Base-by-base conservation (phyloP, 2,888 invertebrate species). In the Machimus rusticus region DNA sequence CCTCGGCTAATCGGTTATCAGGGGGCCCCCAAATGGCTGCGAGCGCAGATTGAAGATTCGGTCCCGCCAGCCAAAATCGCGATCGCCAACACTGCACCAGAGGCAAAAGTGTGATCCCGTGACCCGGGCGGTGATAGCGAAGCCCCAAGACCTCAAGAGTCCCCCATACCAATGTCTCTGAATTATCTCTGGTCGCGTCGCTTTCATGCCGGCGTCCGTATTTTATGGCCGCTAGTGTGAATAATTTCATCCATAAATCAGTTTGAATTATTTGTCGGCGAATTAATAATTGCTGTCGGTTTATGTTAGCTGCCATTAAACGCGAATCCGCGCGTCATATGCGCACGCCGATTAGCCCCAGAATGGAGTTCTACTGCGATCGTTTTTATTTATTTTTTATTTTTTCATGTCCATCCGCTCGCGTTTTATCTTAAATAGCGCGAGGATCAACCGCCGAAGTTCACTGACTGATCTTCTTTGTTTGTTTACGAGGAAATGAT, bases 231-330 rank as follows among this genome's bases (percentile, higher is more conserved):
- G 88, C 87, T 89, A 89, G 89, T 89, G 89, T 89, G 89, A 89
- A 89, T 89, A 89, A 89, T 89, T 89, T 89, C 88, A 89, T 88
- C 88, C 89, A 89, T 89, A 89, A 89, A 89, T 89, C 89, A 89
- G 89, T 88, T 89, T 89, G 89, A 89, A 89, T 89, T 89, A 89
- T 89, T 89, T 89, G 89, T 89, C 89, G 89, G 89, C 89, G 88
- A 89, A 89, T 89, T 89, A 89, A 89, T 89, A 89, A 89, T 89
- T 89, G 88, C 88, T 89, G 88, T 88, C 89, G 89, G 88, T 87
- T 88, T 89, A 88, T 89, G 87, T 89, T 89, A 88, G 89, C 88
- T 88, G 89, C 88, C 89, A 86, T 86, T 79, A 85, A 74, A 87
- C 78, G 82, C 76, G 66, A 74, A 88, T 87, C 74, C 86, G 87